These are phyloP conservation scores for Aphelinus certus DNA, from an alignment of 1,140 invertebrate species.

Conservation along the genomic window DNA sequence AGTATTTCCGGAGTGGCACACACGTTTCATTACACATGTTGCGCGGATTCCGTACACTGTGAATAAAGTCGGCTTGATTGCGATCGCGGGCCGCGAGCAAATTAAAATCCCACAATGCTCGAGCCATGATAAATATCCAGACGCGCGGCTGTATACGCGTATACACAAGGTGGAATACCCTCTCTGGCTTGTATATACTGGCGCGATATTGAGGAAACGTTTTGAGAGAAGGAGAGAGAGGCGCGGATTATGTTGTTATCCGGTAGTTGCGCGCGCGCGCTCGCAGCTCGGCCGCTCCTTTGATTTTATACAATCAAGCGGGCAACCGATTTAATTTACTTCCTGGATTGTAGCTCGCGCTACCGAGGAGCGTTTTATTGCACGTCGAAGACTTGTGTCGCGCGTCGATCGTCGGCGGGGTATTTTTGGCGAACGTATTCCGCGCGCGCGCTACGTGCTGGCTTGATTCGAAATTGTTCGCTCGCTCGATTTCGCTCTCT, in stretches of 20 bases:
- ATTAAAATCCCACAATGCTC: slow-evolving; percentile 11
- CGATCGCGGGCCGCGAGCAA: neutral
- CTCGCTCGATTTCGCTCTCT: too few relatives aligned
- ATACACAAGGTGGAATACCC: too few relatives aligned
- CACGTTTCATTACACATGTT: too few relatives aligned
- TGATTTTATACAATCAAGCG: neutral
- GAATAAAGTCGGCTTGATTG: neutral
- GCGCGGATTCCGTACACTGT: neutral
- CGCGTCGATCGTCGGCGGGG: too few relatives aligned
- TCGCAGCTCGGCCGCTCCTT: neutral
- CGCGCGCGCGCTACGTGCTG: too few relatives aligned
- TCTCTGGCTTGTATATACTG: too few relatives aligned
- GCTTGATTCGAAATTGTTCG: too few relatives aligned
- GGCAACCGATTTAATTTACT: neutral
- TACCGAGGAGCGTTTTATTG: too few relatives aligned
- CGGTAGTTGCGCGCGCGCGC: neutral
- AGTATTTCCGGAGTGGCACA: too few relatives aligned
- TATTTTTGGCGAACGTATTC: too few relatives aligned
- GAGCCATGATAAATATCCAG: neutral
- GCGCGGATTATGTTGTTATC: slow-evolving; percentile 9
- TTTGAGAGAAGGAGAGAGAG: neutral
- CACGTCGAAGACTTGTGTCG: too few relatives aligned
- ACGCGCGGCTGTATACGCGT: too few relatives aligned
- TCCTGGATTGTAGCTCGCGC: neutral
- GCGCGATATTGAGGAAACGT: neutral